phyloP scores from a whole-genome alignment of 2,113 vertebrate genomes.

The Procapra przewalskii region DNA sequence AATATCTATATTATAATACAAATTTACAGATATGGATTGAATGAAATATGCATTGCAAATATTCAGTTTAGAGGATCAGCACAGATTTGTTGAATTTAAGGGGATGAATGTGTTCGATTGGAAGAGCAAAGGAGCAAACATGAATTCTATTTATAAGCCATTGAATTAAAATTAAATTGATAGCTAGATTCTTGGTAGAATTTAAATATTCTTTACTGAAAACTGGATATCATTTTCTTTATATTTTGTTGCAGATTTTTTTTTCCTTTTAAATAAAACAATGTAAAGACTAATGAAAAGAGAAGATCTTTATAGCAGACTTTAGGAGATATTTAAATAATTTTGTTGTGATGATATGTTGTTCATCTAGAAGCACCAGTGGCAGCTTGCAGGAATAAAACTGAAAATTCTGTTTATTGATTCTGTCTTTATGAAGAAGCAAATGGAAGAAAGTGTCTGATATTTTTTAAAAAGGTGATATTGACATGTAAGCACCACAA shows the following conservation, averaged over 20 bases:
- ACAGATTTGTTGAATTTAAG: not conserved
- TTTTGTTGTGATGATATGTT: not conserved
- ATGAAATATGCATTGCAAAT: constrained; percentile 49
- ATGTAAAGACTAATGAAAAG: not conserved
- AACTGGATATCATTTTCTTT: not conserved
- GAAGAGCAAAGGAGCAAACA: not conserved
- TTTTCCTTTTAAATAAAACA: not conserved
- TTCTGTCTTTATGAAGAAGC: not conserved
- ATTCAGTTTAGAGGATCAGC: not conserved
- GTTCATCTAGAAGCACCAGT: not conserved
- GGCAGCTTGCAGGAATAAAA: not conserved
- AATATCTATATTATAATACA: constrained; percentile 27
- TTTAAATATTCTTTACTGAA: constrained; percentile 15
- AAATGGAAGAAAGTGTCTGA: not conserved
- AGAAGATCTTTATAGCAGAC: not conserved
- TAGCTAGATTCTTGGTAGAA: not conserved
- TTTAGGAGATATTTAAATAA: not conserved
- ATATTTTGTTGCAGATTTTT: not conserved
- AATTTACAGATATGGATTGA: not conserved
- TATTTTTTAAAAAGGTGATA: not conserved
- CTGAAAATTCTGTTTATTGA: not conserved
- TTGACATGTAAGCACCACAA: not conserved
- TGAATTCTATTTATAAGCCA: not conserved
- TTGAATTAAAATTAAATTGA: not conserved
- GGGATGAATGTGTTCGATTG: not conserved